Evolutionary conservation across 2,888 invertebrate genomes (phyloP), one percentile per base, ranked within the genome.

Genomic region (Orthonevra nobilis): DNA sequence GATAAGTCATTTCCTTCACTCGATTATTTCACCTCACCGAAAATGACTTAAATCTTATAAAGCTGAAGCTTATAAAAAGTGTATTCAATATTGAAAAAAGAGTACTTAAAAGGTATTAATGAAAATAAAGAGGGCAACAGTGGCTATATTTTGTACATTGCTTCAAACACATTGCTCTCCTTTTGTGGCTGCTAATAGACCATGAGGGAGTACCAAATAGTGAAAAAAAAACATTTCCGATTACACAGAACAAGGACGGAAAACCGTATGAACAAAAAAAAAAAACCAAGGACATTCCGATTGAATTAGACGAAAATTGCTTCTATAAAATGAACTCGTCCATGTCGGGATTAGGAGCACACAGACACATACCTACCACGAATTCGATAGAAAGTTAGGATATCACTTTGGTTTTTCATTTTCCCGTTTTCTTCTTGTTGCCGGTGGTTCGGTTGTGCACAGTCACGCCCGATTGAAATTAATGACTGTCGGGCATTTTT

Each of bases 291-390:
- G 54, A 63, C 68, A 56, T 63, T 69, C 42, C 75, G 81, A 81
- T 77, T 73, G 70, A 81, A 81, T 79, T 81, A 79, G 73, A 81
- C 81, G 73, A 64, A 81, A 63, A 75, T 75, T 69, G 75, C 56
- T 56, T 63, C 63, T 56, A 75, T 74, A 46, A 74, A 68, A 52
- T 68, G 74, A 74, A 66, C 60, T 66, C 60, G 46, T 61, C 66
- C 66, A 52, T 74, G 36, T 42, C 52, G 60, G 30, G 52, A 12
- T 66, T 34, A 58, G 50, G 34, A 23, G 19, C 38, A 15, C 30
- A 56, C 32, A 46, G 10, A 23, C 19, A 28, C 14, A 19, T 32
- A 10, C 4, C 12, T 7, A 19, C 19, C 32, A 50, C 19, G 34
- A 38, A 19, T 60, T 26, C 42, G 32, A 60, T 38, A 14, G 34